Conservation (phyloP, 37 sponge, comb jelly and placozoan species). For the Mnemiopsis leidyi region DNA sequence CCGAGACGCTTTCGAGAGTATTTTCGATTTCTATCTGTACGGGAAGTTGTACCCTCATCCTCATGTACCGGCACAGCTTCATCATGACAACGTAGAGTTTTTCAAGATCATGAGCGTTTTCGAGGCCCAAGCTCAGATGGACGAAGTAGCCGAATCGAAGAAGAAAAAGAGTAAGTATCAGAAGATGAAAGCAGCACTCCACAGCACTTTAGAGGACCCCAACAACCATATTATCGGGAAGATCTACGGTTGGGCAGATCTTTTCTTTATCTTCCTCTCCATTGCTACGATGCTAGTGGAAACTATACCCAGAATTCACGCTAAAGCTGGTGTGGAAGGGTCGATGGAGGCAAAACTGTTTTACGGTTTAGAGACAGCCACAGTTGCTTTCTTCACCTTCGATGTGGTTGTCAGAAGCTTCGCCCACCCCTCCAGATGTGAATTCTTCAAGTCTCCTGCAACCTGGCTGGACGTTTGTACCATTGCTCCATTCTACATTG, state of each 20-base stretch:
- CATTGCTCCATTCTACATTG: neutral
- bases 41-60: slow-evolving; percentile 23
- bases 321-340: neutral
- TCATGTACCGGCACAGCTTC: neutral
- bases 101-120: slow-evolving; percentile 22
- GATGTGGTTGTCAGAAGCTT: neutral
- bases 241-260: slow-evolving; percentile 21
- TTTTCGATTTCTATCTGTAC: slow-evolving; percentile 30
- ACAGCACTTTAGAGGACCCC: neutral
- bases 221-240: neutral
- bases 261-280: slow-evolving; percentile 1
- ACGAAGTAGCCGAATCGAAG: neutral
- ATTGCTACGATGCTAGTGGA: neutral
- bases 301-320: neutral
- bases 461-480: slow-evolving; percentile 19
- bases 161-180: neutral
- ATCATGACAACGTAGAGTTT: slow-evolving; percentile 3
- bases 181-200: neutral
- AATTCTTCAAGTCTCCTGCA: slow-evolving; percentile 3
- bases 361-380: neutral
- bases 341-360: neutral
- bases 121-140: neutral
- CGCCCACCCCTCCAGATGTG: neutral
- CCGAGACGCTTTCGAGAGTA: neutral
- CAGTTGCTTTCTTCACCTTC: slow-evolving; percentile 12